Base-by-base conservation (phyloP, 2,888 invertebrate genomes). In the Torymus auratus region DNA sequence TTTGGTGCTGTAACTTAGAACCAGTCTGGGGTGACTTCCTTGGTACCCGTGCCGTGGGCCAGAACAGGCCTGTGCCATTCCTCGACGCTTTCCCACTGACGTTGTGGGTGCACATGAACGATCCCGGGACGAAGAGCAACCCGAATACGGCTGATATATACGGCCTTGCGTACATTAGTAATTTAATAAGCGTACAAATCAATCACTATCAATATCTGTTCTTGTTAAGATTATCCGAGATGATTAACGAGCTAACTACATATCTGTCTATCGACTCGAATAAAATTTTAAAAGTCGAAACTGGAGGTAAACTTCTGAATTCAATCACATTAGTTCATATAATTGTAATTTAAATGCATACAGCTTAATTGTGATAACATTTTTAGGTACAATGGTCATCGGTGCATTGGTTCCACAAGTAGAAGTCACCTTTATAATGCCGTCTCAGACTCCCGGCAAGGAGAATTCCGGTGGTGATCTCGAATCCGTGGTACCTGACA, bases 121-220 rank as follows among this genome's bases (percentile, higher is more conserved):
- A 91, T n/a, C 55, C 82, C 1, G 65, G 76, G 5, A 67, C 79
- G 1, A 80, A 84, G 28, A 80, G 28, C 71, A 75, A 70, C 71
- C 83, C 82, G 80, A 84, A 15, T 20, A 91, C 92, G 83, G 94
- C 95, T 12, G 95, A 95, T 85, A 94, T 97, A 84, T 96, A 96
- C 91, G 94, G 95, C 41, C 93, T 98, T 70, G 95, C 95, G 0
- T 94, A 97, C 87, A 95, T 97, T 71, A 94, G 95, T 71, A 96
- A 96, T 87, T 92, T 98, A 87, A 94, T 98, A 72, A 96, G 96
- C 84, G 92, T 97, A 3, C 98, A 98, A 91, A 93, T 99, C 81
- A 98, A 97, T 92, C 98, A 98, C 91, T 97, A 96, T 91, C 98
- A 98, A 92, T 95, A 95, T 91, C 92, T 98, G 85, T 98, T 98